phyloP scores from a whole-genome alignment of 2,797 vertebrate genomes.

The Takifugu rubripes region DNA sequence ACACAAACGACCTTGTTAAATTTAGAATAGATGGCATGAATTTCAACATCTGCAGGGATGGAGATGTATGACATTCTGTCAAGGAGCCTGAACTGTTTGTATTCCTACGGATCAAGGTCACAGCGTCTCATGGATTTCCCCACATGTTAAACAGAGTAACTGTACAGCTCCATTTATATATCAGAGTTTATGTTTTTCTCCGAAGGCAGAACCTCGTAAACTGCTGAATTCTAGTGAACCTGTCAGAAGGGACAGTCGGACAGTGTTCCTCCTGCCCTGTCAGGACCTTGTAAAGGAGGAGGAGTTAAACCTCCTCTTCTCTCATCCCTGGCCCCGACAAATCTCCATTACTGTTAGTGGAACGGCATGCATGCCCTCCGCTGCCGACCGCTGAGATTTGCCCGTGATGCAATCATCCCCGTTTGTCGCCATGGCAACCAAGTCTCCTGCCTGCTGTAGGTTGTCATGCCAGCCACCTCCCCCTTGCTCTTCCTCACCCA shows the following conservation, averaged over 20 bases:
- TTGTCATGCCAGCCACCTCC: conserved; percentile 68
- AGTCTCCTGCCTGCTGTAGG: conserved; percentile 70
- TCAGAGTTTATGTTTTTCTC: no score
- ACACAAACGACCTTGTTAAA: conserved; percentile 51
- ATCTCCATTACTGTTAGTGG: conserved; percentile 37
- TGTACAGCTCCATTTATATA: background rate
- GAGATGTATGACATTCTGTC: background rate
- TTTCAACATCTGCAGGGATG: conserved; percentile 22
- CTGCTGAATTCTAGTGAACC: conserved; percentile 24
- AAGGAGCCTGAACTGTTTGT: no score
- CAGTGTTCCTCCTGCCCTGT: background rate
- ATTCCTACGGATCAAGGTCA: no score
- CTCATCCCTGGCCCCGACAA: conserved; percentile 24
- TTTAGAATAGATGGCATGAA: conserved; percentile 33
- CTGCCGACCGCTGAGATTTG: conserved; percentile 58
- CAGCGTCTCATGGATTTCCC: no score
- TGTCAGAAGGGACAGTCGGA: conserved; percentile 12
- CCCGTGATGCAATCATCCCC: conserved; percentile 78
- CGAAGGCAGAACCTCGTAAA: no score
- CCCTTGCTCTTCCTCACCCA: conserved; percentile 48
- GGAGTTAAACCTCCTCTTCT: conserved; percentile 21
- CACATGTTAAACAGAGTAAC: conserved; percentile 20
- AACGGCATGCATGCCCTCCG: conserved; percentile 38
- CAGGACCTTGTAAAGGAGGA: conserved; percentile 1
- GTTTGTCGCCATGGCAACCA: conserved; percentile 79